Conservation (phyloP, 2,113 vertebrate genomes). For the Hucho hucho region DNA sequence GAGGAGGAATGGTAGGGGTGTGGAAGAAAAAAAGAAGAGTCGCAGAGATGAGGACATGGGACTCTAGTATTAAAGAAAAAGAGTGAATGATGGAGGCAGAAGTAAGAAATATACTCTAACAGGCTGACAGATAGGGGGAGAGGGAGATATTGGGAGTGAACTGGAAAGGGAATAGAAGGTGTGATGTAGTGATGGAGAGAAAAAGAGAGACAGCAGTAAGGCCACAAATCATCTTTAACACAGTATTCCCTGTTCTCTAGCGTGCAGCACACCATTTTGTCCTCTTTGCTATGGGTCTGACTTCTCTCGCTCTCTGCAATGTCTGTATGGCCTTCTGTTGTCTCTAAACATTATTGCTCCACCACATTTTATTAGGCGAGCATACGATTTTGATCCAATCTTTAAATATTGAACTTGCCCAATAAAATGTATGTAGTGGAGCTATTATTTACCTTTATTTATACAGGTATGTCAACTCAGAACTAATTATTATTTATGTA, state of each 20-base stretch:
- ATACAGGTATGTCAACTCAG: too few relatives aligned
- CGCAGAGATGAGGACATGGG: background rate
- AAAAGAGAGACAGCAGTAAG: background rate
- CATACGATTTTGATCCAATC: too few relatives aligned
- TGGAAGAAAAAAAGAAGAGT: background rate
- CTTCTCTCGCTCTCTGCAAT: background rate
- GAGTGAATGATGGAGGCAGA: background rate
- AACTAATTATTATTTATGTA: too few relatives aligned
- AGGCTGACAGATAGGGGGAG: background rate
- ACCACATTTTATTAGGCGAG: too few relatives aligned
- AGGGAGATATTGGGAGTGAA: background rate
- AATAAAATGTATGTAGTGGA: too few relatives aligned
- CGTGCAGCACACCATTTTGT: background rate
- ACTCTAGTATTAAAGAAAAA: background rate
- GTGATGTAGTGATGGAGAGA: conserved; percentile 13
- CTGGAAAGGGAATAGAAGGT: background rate
- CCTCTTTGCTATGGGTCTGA: too few relatives aligned
- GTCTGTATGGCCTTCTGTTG: background rate
- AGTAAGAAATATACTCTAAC: background rate
- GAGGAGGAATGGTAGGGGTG: background rate
- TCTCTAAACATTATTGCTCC: background rate
- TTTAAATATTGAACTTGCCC: too few relatives aligned
- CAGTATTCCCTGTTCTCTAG: background rate
- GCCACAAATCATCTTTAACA: background rate
- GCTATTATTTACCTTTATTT: too few relatives aligned